A percentile compares a stretch with the other conserved stretches of the same genome.
Conservation (phyloP, 2,113 vertebrate species). For the Donacobius atricapilla region DNA sequence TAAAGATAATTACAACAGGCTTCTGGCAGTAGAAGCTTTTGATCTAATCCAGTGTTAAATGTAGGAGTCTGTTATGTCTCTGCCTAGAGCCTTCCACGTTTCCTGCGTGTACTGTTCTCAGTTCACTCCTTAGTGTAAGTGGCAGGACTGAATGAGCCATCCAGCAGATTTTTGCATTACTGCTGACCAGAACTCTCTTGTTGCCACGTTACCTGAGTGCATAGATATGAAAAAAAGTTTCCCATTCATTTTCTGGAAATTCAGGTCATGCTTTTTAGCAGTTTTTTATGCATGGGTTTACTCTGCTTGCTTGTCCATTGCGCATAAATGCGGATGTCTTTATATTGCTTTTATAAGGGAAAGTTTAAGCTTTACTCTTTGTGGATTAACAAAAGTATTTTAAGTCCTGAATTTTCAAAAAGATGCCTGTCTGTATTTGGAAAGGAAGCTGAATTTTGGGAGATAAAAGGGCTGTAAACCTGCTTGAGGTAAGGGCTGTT, state of each 20-base stretch:
- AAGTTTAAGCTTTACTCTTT: not conserved
- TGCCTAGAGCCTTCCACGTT: rapidly evolving
- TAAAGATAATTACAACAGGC: not conserved
- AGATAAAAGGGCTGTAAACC: not conserved
- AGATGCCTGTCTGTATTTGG: not conserved
- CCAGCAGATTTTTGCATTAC: not conserved
- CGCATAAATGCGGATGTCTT: not conserved
- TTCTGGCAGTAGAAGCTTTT: not conserved
- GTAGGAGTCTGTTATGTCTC: not conserved
- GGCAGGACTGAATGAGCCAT: not conserved
- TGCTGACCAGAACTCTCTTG: not conserved
- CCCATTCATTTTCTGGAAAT: not conserved
- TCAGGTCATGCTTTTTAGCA: not conserved
- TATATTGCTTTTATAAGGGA: not conserved
- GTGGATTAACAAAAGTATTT: not conserved
- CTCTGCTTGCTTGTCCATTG: not conserved
- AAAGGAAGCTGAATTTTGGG: not conserved
- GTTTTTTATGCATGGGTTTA: not conserved
- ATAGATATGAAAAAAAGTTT: not conserved
- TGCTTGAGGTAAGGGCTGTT: not conserved
- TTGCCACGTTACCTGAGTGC: not conserved
- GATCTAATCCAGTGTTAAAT: not conserved
- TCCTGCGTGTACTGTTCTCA: not conserved
- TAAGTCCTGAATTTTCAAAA: not conserved
- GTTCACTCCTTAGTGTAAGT: not conserved